Base-by-base conservation (phyloP, 2,797 vertebrate genomes). In the Acropternis orthonyx region DNA sequence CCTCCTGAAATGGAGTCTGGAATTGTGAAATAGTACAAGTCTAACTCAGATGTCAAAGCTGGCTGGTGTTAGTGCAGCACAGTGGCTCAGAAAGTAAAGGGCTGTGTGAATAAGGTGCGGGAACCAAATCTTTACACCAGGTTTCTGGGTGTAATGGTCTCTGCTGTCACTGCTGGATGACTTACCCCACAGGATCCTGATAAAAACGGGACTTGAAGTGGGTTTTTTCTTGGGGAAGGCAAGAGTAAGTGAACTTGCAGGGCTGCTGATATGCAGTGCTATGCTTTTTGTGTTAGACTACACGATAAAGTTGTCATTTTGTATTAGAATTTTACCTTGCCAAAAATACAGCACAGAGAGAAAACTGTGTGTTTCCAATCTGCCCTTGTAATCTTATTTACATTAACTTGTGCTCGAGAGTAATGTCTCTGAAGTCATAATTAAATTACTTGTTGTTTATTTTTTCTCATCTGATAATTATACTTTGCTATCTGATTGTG, bases 401-500 rank as follows among this genome's bases (percentile, higher is more conserved):
- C 34, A 26, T 87, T 89, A 87, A 43, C 46, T 91, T 74, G 58
- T 85, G n/a, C 54, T 88, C 49, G 22, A 17, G 85, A 78, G 41
- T 78, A 67, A 74, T 81, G 65, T 86, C 44, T 67, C 80, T 86
- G 51, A 88, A 95, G 84, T 65, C 74, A 73, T 92, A 91, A 84
- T 88, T 58, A 72, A 95, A 88, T 84, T 68, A 90, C 56, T 88
- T 43, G 23, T 72, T 91, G 83, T 88, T 95, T 88, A 65, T 93
- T 89, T 93, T 93, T 68, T 88, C 51, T 92, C 30, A 56, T 65
- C 69, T 94, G 73, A 63, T 81, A 93, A 93, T 86, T 94, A 85
- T 74, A 52, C 61, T 89, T 77, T 41, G 65, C 58, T 89, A 21
- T 90, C 62, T 93, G 81, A 82, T 93, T 94, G 32, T 66, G 61